Evolutionary conservation across 2,113 vertebrate species (phyloP).

Genomic region (Prolemur simus): DNA sequence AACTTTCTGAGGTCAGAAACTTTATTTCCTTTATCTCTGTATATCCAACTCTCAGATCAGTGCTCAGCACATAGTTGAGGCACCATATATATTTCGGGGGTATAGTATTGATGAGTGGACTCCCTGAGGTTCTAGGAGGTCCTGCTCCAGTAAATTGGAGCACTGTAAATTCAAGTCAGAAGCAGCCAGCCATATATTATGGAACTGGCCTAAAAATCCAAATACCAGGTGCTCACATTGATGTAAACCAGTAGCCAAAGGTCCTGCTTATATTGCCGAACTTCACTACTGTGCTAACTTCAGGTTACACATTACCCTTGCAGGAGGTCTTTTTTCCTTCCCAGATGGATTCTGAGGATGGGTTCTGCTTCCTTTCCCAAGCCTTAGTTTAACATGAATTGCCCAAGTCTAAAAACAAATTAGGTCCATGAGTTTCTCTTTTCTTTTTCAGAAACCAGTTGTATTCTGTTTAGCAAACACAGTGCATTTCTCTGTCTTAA

Average conservation of each 20-base stretch:
- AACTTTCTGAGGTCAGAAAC: neutral
- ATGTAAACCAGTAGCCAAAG: neutral
- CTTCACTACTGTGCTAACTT: neutral
- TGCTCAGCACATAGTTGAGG: neutral
- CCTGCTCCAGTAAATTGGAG: neutral
- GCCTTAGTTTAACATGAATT: neutral
- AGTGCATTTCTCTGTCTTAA: slow-evolving; percentile 60
- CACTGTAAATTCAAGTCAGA: neutral
- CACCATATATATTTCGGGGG: neutral
- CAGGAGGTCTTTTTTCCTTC: neutral
- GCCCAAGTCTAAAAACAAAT: neutral
- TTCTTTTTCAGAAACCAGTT: neutral
- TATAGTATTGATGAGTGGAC: neutral
- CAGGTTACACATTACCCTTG: neutral
- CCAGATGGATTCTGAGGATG: neutral
- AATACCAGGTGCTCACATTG: neutral
- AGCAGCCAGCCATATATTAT: neutral
- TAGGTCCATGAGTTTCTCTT: neutral
- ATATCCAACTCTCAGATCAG: neutral
- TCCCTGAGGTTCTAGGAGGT: neutral
- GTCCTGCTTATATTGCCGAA: neutral
- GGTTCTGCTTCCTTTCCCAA: neutral
- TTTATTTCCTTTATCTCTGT: neutral
- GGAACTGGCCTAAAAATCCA: neutral
- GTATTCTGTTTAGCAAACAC: slow-evolving; percentile 41